Evolutionary conservation across 2,797 vertebrate genomes (phyloP).

Genomic region (Crax fasciolata): DNA sequence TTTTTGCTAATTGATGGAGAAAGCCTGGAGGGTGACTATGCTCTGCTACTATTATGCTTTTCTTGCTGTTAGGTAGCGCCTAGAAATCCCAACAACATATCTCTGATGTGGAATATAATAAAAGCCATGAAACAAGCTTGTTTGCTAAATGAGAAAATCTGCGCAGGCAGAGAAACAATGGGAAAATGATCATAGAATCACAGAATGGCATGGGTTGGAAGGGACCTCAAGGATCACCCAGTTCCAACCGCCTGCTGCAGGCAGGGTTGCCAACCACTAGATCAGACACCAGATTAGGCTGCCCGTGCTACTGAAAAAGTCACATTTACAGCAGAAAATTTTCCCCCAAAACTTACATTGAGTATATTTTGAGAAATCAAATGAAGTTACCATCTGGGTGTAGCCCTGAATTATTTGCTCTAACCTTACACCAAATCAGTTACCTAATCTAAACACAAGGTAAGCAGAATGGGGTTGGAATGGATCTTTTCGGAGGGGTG

Average conservation of each 20-base stretch:
- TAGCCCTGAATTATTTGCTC: background rate
- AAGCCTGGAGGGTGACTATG: background rate
- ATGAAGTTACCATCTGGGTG: background rate
- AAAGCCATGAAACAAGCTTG: background rate
- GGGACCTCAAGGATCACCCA: no score
- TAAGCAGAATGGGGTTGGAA: background rate
- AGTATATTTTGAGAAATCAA: background rate
- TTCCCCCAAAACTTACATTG: background rate
- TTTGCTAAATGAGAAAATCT: constrained; percentile 13
- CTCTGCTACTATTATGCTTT: background rate
- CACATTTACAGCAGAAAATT: background rate
- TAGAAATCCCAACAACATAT: background rate
- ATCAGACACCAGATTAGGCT: no score
- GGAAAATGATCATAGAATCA: background rate
- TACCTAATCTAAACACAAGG: constrained; percentile 33
- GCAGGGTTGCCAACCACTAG: no score
- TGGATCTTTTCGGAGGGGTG: background rate
- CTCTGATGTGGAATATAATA: background rate
- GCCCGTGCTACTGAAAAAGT: background rate
- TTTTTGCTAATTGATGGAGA: background rate
- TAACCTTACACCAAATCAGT: background rate
- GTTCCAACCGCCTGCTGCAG: no score
- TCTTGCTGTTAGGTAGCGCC: background rate
- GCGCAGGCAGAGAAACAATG: background rate
- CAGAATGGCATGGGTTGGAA: no score